A percentile compares a stretch with the other conserved stretches of the same genome.
phyloP scores from a whole-genome alignment of 1,140 invertebrate species.

The Phortica variegata region DNA sequence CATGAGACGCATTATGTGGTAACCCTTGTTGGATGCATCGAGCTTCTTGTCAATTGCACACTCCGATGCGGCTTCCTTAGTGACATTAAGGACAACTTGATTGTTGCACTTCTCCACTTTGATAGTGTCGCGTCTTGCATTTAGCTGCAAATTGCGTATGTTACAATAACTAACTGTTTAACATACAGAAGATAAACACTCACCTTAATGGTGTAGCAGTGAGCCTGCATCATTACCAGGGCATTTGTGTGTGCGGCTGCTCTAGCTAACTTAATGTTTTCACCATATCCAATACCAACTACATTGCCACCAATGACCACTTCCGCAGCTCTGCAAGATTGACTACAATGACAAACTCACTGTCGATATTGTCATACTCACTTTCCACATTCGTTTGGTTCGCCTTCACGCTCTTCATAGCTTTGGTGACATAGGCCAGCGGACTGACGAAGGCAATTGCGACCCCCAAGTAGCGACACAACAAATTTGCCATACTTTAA shows the following conservation, averaged over 20 bases:
- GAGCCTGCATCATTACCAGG: slow-evolving; percentile 54
- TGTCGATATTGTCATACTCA: no score
- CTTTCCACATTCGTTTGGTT: slow-evolving; percentile 2
- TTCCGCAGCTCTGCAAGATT: slow-evolving; percentile 23
- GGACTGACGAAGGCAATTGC: slow-evolving; percentile 34
- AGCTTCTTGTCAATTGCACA: slow-evolving; percentile 36
- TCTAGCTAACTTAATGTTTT: slow-evolving; percentile 57
- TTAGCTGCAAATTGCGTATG: slow-evolving; percentile 25
- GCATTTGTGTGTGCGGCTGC: slow-evolving; percentile 54
- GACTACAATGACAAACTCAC: no score
- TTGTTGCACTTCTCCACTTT: slow-evolving; percentile 43
- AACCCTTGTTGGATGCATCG: slow-evolving; percentile 63
- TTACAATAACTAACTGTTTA: not conserved
- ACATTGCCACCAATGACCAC: slow-evolving; percentile 51
- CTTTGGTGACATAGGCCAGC: slow-evolving; percentile 19
- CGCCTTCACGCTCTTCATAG: slow-evolving; percentile 27
- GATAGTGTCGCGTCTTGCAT: slow-evolving; percentile 37
- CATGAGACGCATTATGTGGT: slow-evolving; percentile 73
- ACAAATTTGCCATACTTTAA: slow-evolving; percentile 29
- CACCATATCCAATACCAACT: slow-evolving; percentile 35
- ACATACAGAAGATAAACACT: not conserved
- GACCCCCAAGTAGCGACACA: slow-evolving; percentile 32
- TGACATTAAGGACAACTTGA: slow-evolving; percentile 36
- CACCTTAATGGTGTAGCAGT: slow-evolving; percentile 63
- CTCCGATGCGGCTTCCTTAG: slow-evolving; percentile 31